Conservation (phyloP, 2,113 vertebrate genomes). For the Elaphurus davidianus region DNA sequence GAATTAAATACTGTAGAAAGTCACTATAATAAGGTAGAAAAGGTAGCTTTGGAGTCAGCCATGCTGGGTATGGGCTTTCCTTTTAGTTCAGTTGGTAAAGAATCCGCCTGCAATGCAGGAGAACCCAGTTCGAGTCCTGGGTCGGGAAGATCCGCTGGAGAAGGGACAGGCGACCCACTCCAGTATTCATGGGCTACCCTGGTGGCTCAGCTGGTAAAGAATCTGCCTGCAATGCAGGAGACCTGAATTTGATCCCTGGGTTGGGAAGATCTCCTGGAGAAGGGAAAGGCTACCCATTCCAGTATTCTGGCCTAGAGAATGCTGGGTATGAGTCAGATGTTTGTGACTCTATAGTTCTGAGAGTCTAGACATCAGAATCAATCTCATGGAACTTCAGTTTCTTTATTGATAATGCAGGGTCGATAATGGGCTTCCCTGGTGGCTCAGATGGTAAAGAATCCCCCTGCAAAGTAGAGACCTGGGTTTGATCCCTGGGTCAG, state of each 20-base stretch:
- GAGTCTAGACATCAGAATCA: background rate
- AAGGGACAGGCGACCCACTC: background rate
- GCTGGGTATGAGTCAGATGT: background rate
- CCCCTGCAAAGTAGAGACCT: background rate
- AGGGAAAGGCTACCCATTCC: background rate
- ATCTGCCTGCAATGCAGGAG: background rate
- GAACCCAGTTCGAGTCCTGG: background rate
- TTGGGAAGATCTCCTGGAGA: background rate
- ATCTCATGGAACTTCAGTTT: background rate
- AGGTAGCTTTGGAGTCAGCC: accelerated
- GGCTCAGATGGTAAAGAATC: background rate
- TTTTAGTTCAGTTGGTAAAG: background rate
- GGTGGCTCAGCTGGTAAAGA: background rate
- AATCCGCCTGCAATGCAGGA: background rate
- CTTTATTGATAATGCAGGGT: background rate
- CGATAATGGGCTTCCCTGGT: background rate
- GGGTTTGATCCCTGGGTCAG: background rate
- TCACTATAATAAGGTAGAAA: background rate
- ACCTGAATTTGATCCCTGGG: background rate
- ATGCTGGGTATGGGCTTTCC: background rate
- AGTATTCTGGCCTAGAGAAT: background rate
- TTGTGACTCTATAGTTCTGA: background rate
- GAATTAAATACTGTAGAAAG: background rate
- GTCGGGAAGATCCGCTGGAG: background rate
- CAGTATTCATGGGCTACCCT: background rate